phyloP scores from a whole-genome alignment of 2,888 invertebrate species.

The Drosophila kanekoi region DNA sequence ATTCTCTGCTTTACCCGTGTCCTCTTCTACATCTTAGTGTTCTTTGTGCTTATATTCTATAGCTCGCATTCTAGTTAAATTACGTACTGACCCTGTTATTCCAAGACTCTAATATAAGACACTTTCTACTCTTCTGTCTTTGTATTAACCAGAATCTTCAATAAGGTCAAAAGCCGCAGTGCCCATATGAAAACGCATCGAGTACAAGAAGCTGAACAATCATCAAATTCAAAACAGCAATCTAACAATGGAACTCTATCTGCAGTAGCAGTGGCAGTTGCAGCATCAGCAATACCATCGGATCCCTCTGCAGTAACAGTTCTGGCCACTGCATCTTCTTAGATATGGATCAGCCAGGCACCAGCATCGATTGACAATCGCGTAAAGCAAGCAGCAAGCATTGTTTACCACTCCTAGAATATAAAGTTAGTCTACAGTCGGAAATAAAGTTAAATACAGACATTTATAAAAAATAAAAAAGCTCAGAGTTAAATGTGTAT shows the following conservation, averaged over 20 bases:
- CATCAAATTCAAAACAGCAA: slow-evolving; percentile 53
- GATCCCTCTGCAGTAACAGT: slow-evolving; percentile 20
- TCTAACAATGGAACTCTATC: slow-evolving; percentile 21
- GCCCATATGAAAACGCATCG: slow-evolving; percentile 99
- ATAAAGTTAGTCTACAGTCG: slow-evolving; percentile 42
- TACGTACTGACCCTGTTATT: background rate
- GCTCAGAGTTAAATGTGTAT: slow-evolving; percentile 28
- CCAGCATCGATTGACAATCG: slow-evolving; percentile 72
- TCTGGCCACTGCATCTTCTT: slow-evolving; percentile 32
- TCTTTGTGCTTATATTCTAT: slow-evolving; percentile 20
- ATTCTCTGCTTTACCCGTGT: slow-evolving; percentile 45
- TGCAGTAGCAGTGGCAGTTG: slow-evolving; percentile 19
- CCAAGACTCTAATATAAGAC: slow-evolving; percentile 39
- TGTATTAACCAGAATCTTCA: slow-evolving; percentile 92
- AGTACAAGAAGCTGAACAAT: slow-evolving; percentile 92
- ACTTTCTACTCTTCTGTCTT: slow-evolving; percentile 14
- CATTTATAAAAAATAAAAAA: background rate
- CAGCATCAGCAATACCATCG: slow-evolving; percentile 33
- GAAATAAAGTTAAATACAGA: background rate
- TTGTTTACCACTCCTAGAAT: slow-evolving; percentile 66
- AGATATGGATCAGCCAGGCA: slow-evolving; percentile 32
- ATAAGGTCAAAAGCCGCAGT: slow-evolving; percentile 99
- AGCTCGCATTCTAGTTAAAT: slow-evolving; percentile 28
- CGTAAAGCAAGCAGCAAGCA: slow-evolving; percentile 72
- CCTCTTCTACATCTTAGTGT: slow-evolving; percentile 51